Conservation (phyloP, 2,797 vertebrate species). For the Acanthornis magna region DNA sequence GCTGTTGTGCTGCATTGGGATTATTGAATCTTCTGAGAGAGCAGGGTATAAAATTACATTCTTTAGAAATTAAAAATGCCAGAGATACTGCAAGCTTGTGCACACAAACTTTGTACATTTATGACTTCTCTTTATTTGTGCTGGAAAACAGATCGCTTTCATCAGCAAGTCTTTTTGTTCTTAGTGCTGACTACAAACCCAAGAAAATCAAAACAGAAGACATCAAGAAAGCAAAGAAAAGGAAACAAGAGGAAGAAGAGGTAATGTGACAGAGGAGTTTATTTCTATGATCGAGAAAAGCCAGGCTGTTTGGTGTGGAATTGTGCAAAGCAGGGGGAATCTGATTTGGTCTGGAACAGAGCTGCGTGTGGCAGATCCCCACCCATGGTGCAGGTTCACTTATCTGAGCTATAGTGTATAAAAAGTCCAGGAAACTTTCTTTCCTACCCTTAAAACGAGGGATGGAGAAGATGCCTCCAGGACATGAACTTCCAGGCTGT, state of each 20-base stretch:
- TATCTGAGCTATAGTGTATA: not conserved
- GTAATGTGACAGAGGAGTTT: conserved; percentile 68
- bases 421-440: not conserved
- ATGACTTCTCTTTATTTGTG: not conserved
- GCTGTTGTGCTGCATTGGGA: not conserved
- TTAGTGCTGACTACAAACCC: conserved; percentile 87
- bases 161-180: conserved; percentile 33
- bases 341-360: not conserved
- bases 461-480: not conserved
- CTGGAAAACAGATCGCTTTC: not conserved
- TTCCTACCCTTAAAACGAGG: not conserved
- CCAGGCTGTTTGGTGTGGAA: not conserved
- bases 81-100: not conserved
- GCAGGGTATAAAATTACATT: not conserved
- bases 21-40: not conserved
- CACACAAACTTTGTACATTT: not conserved
- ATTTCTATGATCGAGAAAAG: not conserved
- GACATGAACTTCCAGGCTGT: not conserved
- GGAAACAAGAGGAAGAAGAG: conserved; percentile 90
- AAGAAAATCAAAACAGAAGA: conserved; percentile 93
- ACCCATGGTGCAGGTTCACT: not conserved
- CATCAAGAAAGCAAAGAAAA: conserved; percentile 91
- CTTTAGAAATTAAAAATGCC: not conserved
- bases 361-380: not conserved
- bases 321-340: not conserved